These are phyloP conservation scores for Tetragonisca angustula DNA, from an alignment of 2,888 invertebrate species.

Conservation along the genomic window DNA sequence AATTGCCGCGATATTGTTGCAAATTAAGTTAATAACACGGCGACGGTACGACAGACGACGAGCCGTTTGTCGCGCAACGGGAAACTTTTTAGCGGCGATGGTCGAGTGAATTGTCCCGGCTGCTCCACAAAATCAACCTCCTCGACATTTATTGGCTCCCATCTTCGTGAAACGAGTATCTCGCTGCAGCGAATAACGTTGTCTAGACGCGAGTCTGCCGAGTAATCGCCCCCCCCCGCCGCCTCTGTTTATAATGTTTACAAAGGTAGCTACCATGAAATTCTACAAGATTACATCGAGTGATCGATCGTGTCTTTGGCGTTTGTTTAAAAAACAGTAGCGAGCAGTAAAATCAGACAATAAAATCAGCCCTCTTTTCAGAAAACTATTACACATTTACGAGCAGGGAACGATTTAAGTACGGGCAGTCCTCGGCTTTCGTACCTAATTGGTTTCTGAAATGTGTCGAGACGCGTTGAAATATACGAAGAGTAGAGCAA, in stretches of 20 bases:
- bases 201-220: background rate
- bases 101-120: background rate
- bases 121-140: background rate
- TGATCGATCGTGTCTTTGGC: too few species aligned
- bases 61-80: background rate
- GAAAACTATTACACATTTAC: too few species aligned
- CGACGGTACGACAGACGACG: background rate
- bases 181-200: background rate
- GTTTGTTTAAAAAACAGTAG: too few species aligned
- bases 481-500: too few species aligned
- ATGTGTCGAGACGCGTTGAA: too few species aligned
- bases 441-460: too few species aligned
- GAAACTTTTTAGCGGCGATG: constrained; percentile 6
- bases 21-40: background rate
- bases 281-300: background rate
- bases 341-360: too few species aligned
- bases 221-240: background rate
- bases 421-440: too few species aligned
- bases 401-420: too few species aligned
- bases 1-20: background rate
- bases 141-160: background rate
- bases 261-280: background rate
- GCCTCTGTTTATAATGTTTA: background rate
- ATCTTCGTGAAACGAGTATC: background rate
- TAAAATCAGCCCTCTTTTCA: too few species aligned